A percentile compares a stretch with the other conserved stretches of the same genome.
Conservation (phyloP, 2,113 vertebrate species). For the Plecturocebus donacophilus region DNA sequence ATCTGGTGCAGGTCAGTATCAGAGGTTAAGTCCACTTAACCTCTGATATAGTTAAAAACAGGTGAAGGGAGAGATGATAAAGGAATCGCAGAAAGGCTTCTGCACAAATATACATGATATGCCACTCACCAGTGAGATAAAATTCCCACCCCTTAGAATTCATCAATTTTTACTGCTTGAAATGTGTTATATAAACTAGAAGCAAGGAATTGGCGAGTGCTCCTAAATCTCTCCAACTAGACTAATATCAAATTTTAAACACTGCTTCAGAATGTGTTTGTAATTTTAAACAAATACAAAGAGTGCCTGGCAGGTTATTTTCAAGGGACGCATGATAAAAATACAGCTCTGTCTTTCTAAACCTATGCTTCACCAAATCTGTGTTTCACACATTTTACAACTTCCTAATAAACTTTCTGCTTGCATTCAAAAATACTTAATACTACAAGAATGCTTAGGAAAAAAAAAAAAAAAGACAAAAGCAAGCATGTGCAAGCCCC, state of each 20-base stretch:
- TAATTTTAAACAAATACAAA: constrained; percentile 49
- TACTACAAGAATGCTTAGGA: background rate
- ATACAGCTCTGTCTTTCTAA: background rate
- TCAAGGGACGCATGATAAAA: constrained; percentile 19
- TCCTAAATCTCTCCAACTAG: constrained; percentile 31
- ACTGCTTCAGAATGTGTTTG: background rate
- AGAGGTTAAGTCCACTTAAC: constrained; percentile 17
- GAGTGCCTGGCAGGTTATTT: background rate
- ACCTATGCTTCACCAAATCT: background rate
- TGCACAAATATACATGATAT: background rate
- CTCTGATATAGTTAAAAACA: background rate
- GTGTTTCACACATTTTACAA: background rate
- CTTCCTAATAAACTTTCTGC: background rate
- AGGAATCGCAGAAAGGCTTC: background rate
- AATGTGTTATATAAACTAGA: background rate
- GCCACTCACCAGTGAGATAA: background rate
- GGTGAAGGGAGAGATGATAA: background rate
- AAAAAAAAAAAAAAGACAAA: background rate
- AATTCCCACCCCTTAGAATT: background rate
- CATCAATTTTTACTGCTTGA: constrained; percentile 25
- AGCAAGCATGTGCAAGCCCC: background rate
- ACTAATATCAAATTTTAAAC: constrained; percentile 35
- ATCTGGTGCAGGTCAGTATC: constrained; percentile 45
- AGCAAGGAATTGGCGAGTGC: background rate
- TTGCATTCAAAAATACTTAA: background rate